phyloP scores from a whole-genome alignment of 2,888 invertebrate genomes.

The Drosophila recens region DNA sequence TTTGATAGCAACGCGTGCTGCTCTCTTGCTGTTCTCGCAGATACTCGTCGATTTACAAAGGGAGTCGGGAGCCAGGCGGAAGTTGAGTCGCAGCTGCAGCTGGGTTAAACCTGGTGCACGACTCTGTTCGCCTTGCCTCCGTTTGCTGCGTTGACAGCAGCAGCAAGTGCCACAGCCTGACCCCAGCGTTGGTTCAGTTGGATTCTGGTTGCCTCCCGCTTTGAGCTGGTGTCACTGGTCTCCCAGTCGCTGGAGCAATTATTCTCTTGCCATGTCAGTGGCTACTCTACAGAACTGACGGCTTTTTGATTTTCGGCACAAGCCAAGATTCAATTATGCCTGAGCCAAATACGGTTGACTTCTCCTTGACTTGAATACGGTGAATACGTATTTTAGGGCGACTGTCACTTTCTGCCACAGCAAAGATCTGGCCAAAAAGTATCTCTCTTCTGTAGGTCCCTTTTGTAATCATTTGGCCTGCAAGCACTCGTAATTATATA shows the following conservation, averaged over 20 bases:
- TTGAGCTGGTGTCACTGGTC: constrained; percentile 27
- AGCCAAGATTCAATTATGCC: constrained; percentile 1
- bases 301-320: constrained; percentile 14
- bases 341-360: neutral
- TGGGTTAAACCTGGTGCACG: constrained; percentile 12
- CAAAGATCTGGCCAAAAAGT: neutral
- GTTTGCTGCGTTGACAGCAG: constrained; percentile 27
- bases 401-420: neutral
- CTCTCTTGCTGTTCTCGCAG: constrained; percentile 24
- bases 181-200: constrained; percentile 45
- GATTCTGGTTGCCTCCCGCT: constrained; percentile 32
- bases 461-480: constrained; percentile 15
- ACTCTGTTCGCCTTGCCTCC: constrained; percentile 22
- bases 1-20: constrained; percentile 71
- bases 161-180: constrained; percentile 25
- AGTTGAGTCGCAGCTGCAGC: constrained; percentile 22
- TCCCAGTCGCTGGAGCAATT: constrained; percentile 43
- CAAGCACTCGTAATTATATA: constrained; percentile 44
- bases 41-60: neutral
- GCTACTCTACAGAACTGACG: constrained; percentile 12
- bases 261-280: constrained; percentile 40
- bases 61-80: neutral
- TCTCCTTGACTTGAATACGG: neutral
- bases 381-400: neutral
- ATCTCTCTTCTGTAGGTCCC: neutral